Conservation (phyloP, 2,797 vertebrate species). For the Salmo trutta region DNA sequence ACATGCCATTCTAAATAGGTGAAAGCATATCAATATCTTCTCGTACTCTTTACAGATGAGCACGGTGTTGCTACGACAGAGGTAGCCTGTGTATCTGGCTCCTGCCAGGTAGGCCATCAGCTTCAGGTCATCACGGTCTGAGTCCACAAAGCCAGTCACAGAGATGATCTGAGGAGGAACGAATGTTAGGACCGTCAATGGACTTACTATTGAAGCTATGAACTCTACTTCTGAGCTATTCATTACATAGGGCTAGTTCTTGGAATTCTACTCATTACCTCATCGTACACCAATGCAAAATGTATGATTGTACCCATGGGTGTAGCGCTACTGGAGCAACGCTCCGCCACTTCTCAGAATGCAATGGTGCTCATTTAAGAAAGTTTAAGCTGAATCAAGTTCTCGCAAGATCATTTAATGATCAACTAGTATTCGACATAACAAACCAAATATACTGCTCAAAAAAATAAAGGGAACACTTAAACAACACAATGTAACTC, state of each 20-base stretch:
- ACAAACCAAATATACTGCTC: too few relatives aligned
- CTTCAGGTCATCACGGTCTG: constrained; percentile 94
- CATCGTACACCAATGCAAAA: neutral
- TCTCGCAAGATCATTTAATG: too few relatives aligned
- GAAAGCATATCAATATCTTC: neutral
- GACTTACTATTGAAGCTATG: neutral
- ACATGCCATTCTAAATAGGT: neutral
- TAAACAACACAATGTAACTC: too few relatives aligned
- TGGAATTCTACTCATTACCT: neutral
- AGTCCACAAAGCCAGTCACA: constrained; percentile 94
- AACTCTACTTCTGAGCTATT: neutral
- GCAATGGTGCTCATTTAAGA: too few relatives aligned
- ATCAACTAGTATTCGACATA: too few relatives aligned
- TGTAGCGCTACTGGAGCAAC: too few relatives aligned
- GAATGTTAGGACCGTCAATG: neutral
- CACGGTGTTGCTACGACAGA: constrained; percentile 94
- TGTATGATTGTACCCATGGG: too few relatives aligned
- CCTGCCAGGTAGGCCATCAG: constrained; percentile 94
- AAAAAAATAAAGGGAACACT: too few relatives aligned
- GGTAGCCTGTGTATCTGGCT: constrained; percentile 93
- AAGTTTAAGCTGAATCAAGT: too few relatives aligned
- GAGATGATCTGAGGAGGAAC: constrained; percentile 85
- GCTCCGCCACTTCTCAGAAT: too few relatives aligned
- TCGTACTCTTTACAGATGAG: constrained; percentile 98
- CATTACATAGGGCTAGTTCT: neutral